Percentiles rank a stretch among this genome's conserved stretches.
These are phyloP conservation scores for Mystacides longicornis DNA, from an alignment of 2,888 invertebrate genomes.

Conservation along the genomic window DNA sequence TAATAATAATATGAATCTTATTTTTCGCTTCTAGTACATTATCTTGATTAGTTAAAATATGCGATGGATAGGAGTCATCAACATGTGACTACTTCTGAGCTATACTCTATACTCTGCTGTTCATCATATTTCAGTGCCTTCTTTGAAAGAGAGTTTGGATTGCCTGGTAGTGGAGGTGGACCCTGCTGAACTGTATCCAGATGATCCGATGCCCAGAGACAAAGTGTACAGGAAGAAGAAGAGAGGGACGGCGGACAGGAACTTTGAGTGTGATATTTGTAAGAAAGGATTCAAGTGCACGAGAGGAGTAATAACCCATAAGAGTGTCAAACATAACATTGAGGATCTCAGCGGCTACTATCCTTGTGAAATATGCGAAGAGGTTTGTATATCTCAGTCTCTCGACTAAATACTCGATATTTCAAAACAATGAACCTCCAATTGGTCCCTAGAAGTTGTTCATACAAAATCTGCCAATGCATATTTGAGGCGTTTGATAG, in stretches of 20 bases:
- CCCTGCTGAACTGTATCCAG: constrained; percentile 42
- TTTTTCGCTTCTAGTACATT: no score
- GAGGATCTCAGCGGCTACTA: constrained; percentile 17
- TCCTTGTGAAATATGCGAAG: constrained; percentile 19
- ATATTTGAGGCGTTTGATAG: no score
- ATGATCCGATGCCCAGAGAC: constrained; percentile 36
- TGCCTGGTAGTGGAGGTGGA: constrained; percentile 37
- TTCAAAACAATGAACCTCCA: background rate
- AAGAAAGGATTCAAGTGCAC: constrained; percentile 18
- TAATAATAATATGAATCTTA: no score
- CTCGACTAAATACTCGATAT: background rate
- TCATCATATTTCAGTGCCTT: background rate
- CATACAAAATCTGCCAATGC: no score
- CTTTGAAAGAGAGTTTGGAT: background rate
- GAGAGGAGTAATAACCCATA: constrained; percentile 18
- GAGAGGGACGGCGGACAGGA: background rate
- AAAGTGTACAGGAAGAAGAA: constrained; percentile 5
- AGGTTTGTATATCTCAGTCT: constrained; percentile 7
- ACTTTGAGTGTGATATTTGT: constrained; percentile 17
- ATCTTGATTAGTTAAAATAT: no score
- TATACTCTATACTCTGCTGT: background rate
- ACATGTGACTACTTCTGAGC: background rate
- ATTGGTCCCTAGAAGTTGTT: no score
- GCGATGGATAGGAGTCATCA: no score
- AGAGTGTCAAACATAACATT: constrained; percentile 18